phyloP scores from a whole-genome alignment of 2,113 vertebrate species.

The Microtus pennsylvanicus region DNA sequence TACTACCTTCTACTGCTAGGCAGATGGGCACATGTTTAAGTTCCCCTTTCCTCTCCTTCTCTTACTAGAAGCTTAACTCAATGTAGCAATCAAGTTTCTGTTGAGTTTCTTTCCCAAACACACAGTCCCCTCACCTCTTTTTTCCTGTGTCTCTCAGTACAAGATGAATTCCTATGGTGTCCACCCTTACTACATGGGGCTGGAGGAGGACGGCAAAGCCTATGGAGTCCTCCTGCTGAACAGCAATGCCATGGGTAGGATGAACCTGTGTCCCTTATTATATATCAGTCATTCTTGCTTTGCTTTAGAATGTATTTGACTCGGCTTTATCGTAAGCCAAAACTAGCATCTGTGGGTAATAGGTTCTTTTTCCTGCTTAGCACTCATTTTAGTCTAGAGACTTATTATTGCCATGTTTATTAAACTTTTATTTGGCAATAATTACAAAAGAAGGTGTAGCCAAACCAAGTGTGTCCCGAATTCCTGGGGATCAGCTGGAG shows the following conservation, averaged over 20 bases:
- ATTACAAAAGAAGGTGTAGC: too few relatives aligned
- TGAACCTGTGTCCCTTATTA: too few relatives aligned
- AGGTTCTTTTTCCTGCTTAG: too few relatives aligned
- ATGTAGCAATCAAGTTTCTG: neutral
- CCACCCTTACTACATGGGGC: conserved; percentile 96
- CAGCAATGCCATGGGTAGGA: conserved; percentile 97
- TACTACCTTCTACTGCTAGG: neutral
- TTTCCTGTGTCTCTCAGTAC: conserved; percentile 81
- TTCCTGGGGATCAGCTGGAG: too few relatives aligned
- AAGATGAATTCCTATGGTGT: conserved; percentile 93
- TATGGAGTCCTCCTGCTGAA: conserved; percentile 96
- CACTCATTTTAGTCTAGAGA: too few relatives aligned
- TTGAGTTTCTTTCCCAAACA: neutral
- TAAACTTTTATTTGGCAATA: too few relatives aligned
- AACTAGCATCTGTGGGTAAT: too few relatives aligned
- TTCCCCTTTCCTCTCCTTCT: neutral
- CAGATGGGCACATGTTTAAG: too few relatives aligned
- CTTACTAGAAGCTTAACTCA: neutral
- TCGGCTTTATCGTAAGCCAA: too few relatives aligned
- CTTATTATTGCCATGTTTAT: too few relatives aligned
- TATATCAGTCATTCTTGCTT: neutral
- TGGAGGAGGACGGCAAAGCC: conserved; percentile 91
- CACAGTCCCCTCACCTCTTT: neutral
- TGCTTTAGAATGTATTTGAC: neutral
- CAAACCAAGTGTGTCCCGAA: too few relatives aligned